These are phyloP conservation scores for Carollia perspicillata DNA, from an alignment of 2,113 vertebrate genomes.

Conservation along the genomic window DNA sequence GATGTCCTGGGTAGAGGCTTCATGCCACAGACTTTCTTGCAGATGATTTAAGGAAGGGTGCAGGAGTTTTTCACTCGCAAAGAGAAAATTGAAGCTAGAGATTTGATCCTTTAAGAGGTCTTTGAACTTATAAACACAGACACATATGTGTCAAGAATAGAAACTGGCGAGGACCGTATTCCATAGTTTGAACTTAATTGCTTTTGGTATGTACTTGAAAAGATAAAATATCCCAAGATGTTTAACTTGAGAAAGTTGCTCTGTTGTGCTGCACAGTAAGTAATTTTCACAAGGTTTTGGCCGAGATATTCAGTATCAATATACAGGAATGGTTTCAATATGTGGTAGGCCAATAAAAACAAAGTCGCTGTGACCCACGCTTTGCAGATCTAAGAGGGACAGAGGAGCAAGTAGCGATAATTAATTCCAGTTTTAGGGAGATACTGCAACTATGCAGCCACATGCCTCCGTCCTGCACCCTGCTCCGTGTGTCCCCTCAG, in stretches of 20 bases:
- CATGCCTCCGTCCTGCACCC: background rate
- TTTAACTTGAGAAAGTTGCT: slow-evolving; percentile 69
- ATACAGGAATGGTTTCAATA: slow-evolving; percentile 75
- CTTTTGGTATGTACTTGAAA: slow-evolving; percentile 78
- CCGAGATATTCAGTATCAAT: slow-evolving; percentile 66
- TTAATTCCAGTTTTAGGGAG: slow-evolving; percentile 72
- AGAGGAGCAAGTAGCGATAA: slow-evolving; percentile 65
- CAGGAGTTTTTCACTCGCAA: slow-evolving; percentile 49
- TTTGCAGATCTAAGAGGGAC: slow-evolving; percentile 68
- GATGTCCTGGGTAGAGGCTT: background rate
- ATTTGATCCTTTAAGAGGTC: slow-evolving; percentile 58
- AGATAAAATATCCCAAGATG: slow-evolving; percentile 69
- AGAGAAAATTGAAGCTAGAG: slow-evolving; percentile 70
- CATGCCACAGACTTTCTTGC: background rate
- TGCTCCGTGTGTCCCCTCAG: background rate
- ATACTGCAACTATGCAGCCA: background rate
- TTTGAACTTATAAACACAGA: slow-evolving; percentile 71
- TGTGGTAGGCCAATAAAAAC: slow-evolving; percentile 67
- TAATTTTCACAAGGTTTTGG: slow-evolving; percentile 72
- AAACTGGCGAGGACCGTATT: slow-evolving; percentile 67
- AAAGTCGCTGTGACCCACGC: slow-evolving; percentile 64
- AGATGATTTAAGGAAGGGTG: slow-evolving; percentile 56
- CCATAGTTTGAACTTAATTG: slow-evolving; percentile 73
- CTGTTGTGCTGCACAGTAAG: slow-evolving; percentile 65
- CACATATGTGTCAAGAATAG: slow-evolving; percentile 73